Percentiles rank a stretch among this genome's conserved stretches.
Evolutionary conservation across 2,113 vertebrate genomes (phyloP).

Genomic region (Notarius lentiginosus): DNA sequence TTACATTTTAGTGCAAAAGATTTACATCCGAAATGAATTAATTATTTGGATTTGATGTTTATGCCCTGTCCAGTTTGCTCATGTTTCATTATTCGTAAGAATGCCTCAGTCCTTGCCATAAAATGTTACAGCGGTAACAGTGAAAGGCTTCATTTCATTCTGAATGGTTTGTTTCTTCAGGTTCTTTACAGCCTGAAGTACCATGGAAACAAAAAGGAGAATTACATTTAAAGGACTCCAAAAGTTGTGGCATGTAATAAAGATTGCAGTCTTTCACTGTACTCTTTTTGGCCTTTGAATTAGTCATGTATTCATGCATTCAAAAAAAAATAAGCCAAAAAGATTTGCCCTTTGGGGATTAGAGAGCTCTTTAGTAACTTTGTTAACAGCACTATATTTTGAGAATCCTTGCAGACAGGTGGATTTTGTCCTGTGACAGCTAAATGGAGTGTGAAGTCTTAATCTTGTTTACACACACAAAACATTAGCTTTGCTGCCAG

Average conservation of each 20-base stretch:
- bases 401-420: neutral
- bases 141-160: constrained; percentile 18
- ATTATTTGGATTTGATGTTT: constrained; percentile 15
- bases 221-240: neutral
- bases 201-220: neutral
- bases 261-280: neutral
- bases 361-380: neutral
- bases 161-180: constrained; percentile 5
- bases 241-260: neutral
- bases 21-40: neutral
- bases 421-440: constrained; percentile 14
- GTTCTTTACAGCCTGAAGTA: neutral
- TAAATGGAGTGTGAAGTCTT: neutral
- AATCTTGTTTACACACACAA: constrained; percentile 20
- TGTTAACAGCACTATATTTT: constrained; percentile 1
- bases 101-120: neutral
- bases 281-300: neutral
- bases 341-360: neutral
- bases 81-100: neutral
- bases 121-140: neutral
- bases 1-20: neutral
- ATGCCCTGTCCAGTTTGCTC: constrained; percentile 3
- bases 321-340: neutral
- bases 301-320: neutral
- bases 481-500: neutral